Percentiles rank a stretch among this genome's conserved stretches.
These are phyloP conservation scores for Eristalis tenax DNA, from an alignment of 2,888 invertebrate genomes.

Conservation along the genomic window DNA sequence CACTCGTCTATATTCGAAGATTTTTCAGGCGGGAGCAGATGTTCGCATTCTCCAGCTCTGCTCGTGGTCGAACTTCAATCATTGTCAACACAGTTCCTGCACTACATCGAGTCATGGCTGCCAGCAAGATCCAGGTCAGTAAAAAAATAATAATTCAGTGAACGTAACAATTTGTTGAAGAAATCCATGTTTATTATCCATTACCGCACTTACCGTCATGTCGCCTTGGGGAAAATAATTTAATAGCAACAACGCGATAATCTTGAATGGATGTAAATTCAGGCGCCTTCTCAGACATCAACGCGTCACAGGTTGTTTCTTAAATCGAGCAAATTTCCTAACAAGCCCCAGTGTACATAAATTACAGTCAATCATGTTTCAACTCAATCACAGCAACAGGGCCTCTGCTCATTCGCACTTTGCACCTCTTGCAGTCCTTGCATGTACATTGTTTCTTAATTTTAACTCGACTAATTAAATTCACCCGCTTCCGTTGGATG, in stretches of 20 bases:
- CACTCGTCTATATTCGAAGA: too few relatives aligned
- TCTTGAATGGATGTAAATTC: slow-evolving; percentile 18
- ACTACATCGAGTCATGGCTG: too few relatives aligned
- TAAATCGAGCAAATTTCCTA: slow-evolving; percentile 52
- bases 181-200: neutral
- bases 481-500: slow-evolving; percentile 48
- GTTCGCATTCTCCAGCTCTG: too few relatives aligned
- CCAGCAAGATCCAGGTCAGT: too few relatives aligned
- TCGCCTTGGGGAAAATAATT: neutral
- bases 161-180: neutral
- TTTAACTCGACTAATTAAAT: slow-evolving; percentile 68
- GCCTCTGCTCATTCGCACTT: slow-evolving; percentile 61
- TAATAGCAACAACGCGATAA: slow-evolving; percentile 2
- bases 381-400: slow-evolving; percentile 50
- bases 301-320: slow-evolving; percentile 14
- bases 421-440: slow-evolving; percentile 27
- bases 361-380: slow-evolving; percentile 54
- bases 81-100: too few relatives aligned
- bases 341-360: slow-evolving; percentile 40
- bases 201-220: neutral
- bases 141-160: too few relatives aligned
- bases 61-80: too few relatives aligned
- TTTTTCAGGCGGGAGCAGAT: too few relatives aligned
- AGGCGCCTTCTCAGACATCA: neutral
- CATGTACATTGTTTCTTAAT: slow-evolving; percentile 71